These are phyloP conservation scores for Zhengitettix transpicula DNA, from an alignment of 2,888 invertebrate species.

Conservation along the genomic window DNA sequence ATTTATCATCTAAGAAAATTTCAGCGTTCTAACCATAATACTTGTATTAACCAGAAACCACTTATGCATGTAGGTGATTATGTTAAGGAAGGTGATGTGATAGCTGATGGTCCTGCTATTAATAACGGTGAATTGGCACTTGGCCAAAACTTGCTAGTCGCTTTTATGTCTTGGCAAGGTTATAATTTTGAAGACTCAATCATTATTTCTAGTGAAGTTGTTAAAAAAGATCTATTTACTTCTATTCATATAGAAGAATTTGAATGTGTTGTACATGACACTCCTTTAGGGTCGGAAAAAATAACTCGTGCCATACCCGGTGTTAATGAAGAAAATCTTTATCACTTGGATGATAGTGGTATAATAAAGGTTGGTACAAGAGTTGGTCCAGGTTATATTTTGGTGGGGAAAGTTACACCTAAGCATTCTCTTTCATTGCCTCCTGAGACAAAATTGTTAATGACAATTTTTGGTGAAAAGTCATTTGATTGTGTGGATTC, in stretches of 20 bases:
- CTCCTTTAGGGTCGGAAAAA: conserved; percentile 6
- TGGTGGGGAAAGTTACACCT: background rate
- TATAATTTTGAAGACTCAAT: conserved; percentile 11
- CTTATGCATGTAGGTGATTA: background rate
- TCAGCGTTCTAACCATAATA: conserved; percentile 2
- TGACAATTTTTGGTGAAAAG: background rate
- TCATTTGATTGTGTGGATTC: background rate
- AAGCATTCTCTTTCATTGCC: background rate
- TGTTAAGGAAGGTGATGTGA: background rate
- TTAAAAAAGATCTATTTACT: conserved; percentile 8
- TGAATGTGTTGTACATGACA: background rate
- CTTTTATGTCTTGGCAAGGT: conserved; percentile 9
- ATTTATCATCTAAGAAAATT: conserved; percentile 3
- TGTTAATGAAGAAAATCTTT: conserved; percentile 1
- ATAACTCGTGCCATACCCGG: conserved; percentile 4
- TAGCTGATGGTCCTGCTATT: background rate
- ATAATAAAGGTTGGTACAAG: conserved; percentile 5
- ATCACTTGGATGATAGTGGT: conserved; percentile 5
- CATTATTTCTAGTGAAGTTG: conserved; percentile 4
- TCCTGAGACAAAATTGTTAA: background rate
- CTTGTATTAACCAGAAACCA: conserved; percentile 1
- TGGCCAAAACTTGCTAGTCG: conserved; percentile 6
- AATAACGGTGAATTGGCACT: conserved; percentile 3
- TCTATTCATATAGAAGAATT: conserved; percentile 9
- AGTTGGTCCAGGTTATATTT: background rate